Evolutionary conservation across 2,113 vertebrate species (phyloP).

Genomic region (Podiceps cristatus): DNA sequence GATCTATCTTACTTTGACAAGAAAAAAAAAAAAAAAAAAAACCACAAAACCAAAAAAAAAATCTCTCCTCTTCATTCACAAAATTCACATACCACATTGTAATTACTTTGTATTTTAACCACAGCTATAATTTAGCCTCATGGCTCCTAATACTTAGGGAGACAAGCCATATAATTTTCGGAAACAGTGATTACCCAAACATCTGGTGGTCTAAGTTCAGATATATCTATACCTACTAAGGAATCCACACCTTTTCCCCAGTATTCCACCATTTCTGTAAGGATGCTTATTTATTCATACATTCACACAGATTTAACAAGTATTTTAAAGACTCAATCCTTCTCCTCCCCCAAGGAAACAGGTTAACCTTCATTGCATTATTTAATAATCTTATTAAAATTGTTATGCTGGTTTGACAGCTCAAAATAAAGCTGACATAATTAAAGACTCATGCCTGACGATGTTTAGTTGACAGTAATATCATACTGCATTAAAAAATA

Average conservation of each 20-base stretch:
- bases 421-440: neutral
- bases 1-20: neutral
- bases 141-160: neutral
- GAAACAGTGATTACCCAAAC: neutral
- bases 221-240: neutral
- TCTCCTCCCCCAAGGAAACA: neutral
- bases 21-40: neutral
- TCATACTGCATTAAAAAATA: neutral
- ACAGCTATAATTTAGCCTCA: slow-evolving; percentile 1
- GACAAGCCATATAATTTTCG: neutral
- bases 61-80: neutral
- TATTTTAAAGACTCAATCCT: neutral
- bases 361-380: neutral
- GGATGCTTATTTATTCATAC: neutral
- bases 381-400: neutral
- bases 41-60: neutral
- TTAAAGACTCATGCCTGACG: neutral
- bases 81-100: neutral
- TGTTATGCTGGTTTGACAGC: neutral
- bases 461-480: neutral
- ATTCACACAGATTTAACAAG: neutral
- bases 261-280: neutral
- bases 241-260: neutral
- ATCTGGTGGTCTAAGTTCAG: neutral
- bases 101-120: slow-evolving; percentile 10